A percentile compares a stretch with the other conserved stretches of the same genome.
Evolutionary conservation across 2,113 vertebrate species (phyloP).

Genomic region (Siniperca chuatsi): DNA sequence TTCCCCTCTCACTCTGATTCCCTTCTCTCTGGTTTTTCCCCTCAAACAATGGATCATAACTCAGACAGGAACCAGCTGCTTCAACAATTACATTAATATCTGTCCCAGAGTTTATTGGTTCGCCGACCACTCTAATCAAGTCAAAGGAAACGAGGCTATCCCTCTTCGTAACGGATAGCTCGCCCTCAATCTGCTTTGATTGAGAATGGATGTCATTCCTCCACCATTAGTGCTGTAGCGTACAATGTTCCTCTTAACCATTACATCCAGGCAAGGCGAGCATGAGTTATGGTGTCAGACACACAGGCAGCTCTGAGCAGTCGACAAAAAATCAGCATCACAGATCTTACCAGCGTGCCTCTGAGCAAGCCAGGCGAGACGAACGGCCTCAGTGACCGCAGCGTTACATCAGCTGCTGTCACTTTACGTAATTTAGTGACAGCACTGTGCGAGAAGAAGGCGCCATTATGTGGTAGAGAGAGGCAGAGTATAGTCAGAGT

Average conservation of each 20-base stretch:
- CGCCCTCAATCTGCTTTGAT: slow-evolving; percentile 34
- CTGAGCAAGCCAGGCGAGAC: slow-evolving; percentile 53
- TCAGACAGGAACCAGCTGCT: slow-evolving; percentile 76
- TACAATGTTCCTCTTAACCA: slow-evolving; percentile 43
- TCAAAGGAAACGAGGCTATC: slow-evolving; percentile 49
- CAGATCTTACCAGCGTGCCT: slow-evolving; percentile 52
- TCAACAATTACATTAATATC: slow-evolving; percentile 73
- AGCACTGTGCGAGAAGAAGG: slow-evolving; percentile 67
- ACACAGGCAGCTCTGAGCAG: slow-evolving; percentile 4
- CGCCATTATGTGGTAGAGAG: slow-evolving; percentile 51
- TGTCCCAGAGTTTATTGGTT: slow-evolving; percentile 66
- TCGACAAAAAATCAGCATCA: background rate
- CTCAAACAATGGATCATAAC: slow-evolving; percentile 72
- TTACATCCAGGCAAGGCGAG: slow-evolving; percentile 5
- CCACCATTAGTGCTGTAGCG: slow-evolving; percentile 24
- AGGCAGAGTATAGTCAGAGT: slow-evolving; percentile 39
- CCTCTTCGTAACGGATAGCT: slow-evolving; percentile 28
- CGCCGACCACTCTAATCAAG: slow-evolving; percentile 53
- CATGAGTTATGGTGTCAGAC: slow-evolving; percentile 40
- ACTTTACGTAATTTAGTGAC: slow-evolving; percentile 26
- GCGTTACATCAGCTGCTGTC: slow-evolving; percentile 59
- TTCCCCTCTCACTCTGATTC: slow-evolving; percentile 29
- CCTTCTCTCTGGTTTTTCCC: background rate
- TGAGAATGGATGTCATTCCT: slow-evolving; percentile 56
- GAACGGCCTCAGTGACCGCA: background rate